Percentiles rank a stretch among this genome's conserved stretches.
phyloP scores from a whole-genome alignment of 2,888 invertebrate species.

The Charanyca ferruginea region DNA sequence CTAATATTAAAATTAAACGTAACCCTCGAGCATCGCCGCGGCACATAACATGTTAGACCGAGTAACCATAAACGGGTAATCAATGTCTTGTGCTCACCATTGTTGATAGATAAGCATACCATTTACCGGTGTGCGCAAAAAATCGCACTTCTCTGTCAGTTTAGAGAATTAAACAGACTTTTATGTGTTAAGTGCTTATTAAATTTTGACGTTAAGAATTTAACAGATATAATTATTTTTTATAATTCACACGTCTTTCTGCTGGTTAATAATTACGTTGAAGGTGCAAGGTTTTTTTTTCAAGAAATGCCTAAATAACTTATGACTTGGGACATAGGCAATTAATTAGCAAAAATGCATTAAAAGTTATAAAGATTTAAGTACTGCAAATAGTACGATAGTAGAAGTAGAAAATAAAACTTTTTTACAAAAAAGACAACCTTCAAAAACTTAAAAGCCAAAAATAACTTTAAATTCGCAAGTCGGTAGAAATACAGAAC shows the following conservation, averaged over 20 bases:
- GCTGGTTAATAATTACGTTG: too few species aligned
- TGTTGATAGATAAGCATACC: slow-evolving; percentile 33
- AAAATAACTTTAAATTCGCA: too few species aligned
- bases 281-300: too few species aligned
- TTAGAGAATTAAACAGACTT: slow-evolving; percentile 8
- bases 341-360: slow-evolving; percentile 6
- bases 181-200: slow-evolving; percentile 23
- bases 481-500: too few species aligned
- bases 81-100: slow-evolving; percentile 31
- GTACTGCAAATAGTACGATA: too few species aligned
- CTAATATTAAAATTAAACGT: too few species aligned
- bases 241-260: too few species aligned
- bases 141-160: slow-evolving; percentile 24
- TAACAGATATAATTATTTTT: background rate
- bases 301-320: too few species aligned
- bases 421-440: too few species aligned
- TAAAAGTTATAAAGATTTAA: too few species aligned
- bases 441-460: too few species aligned
- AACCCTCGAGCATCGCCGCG: background rate
- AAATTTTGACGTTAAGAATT: background rate
- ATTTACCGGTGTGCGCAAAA: slow-evolving; percentile 45
- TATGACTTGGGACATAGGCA: background rate
- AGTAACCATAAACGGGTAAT: slow-evolving; percentile 29
- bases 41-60: background rate
- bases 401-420: too few species aligned